phyloP scores from a whole-genome alignment of 2,888 invertebrate species.

The Acleris holmiana region DNA sequence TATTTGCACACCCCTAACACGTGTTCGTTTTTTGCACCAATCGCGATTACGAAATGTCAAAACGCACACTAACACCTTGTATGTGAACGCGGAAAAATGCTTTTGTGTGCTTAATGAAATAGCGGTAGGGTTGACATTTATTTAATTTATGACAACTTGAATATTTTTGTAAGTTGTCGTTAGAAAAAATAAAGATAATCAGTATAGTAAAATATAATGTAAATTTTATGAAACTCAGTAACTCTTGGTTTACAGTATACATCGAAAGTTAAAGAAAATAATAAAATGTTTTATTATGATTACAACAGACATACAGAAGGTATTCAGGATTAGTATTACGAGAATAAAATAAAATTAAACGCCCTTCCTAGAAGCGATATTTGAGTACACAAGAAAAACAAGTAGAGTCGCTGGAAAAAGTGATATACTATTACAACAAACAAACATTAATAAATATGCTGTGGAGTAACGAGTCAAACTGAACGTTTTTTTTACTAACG shows the following conservation, averaged over 20 bases:
- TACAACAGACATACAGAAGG: slow-evolving; percentile 1
- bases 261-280: not conserved
- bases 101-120: slow-evolving; percentile 16
- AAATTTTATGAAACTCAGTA: not conserved
- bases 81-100: slow-evolving; percentile 9
- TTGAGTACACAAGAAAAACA: slow-evolving; percentile 39
- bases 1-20: slow-evolving; percentile 33
- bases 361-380: slow-evolving; percentile 28
- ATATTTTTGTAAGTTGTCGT: too few species aligned
- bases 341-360: not conserved
- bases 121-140: slow-evolving; percentile 19
- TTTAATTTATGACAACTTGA: not conserved
- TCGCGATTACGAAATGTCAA: slow-evolving; percentile 31
- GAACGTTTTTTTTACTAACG: too few species aligned
- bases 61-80: slow-evolving; percentile 11
- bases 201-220: too few species aligned
- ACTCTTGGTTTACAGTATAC: not conserved
- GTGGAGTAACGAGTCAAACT: too few species aligned
- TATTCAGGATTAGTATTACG: not conserved
- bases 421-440: too few species aligned
- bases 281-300: slow-evolving; percentile 12
- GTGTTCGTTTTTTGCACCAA: slow-evolving; percentile 28
- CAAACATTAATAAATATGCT: too few species aligned
- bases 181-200: too few species aligned
- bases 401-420: slow-evolving; percentile 31